A percentile compares a stretch with the other conserved stretches of the same genome.
Evolutionary conservation across 2,888 invertebrate species (phyloP).

Genomic region (Ophraella communa): DNA sequence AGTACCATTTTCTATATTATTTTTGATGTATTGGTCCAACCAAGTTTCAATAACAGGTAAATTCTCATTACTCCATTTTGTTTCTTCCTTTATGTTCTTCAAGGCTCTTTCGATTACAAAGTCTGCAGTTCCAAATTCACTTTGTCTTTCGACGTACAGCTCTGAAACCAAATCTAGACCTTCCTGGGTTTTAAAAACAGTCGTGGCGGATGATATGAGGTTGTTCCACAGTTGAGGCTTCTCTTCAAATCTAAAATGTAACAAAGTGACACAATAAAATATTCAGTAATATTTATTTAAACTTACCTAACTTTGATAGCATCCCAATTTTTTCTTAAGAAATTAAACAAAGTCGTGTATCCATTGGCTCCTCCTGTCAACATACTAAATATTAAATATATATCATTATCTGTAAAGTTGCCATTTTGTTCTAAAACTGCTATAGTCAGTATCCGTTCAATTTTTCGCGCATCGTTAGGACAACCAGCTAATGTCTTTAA

Average conservation of each 20-base stretch:
- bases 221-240: constrained; percentile 80
- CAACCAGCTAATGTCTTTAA: constrained; percentile 81
- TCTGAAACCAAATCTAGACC: constrained; percentile 74
- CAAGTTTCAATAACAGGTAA: constrained; percentile 76
- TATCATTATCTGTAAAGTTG: constrained; percentile 78
- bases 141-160: constrained; percentile 68
- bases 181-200: constrained; percentile 76
- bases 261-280: background rate
- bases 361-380: constrained; percentile 74
- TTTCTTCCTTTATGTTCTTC: constrained; percentile 75
- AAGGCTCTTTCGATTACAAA: constrained; percentile 76
- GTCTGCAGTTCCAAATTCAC: constrained; percentile 76
- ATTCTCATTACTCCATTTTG: constrained; percentile 78
- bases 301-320: constrained; percentile 70
- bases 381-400: constrained; percentile 78
- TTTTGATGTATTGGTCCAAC: constrained; percentile 67
- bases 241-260: constrained; percentile 65
- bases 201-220: constrained; percentile 75
- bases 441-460: constrained; percentile 70
- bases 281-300: background rate
- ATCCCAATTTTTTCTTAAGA: constrained; percentile 75
- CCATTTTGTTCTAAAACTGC: constrained; percentile 73
- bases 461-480: constrained; percentile 74
- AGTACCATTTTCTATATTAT: constrained; percentile 38
- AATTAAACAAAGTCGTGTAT: constrained; percentile 74